Conservation (phyloP, 2,113 vertebrate genomes). For the Dissostichus mawsoni region DNA sequence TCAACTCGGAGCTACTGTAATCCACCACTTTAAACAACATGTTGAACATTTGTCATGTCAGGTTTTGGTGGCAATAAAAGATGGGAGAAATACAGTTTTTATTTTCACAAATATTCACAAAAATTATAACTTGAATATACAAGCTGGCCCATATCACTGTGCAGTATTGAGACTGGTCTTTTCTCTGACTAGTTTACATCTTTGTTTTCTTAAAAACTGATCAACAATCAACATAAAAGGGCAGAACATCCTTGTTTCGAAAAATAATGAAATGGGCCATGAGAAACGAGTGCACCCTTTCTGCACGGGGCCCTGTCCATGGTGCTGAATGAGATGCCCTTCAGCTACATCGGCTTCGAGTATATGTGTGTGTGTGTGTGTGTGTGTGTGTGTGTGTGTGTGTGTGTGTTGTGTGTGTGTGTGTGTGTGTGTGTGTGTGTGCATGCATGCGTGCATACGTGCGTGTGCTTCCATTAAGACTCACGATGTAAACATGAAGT, state of each 20-base stretch:
- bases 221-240: no score
- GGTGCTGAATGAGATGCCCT: conserved; percentile 59
- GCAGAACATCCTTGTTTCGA: no score
- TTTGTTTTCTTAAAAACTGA: not conserved
- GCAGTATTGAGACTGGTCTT: no score
- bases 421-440: not conserved
- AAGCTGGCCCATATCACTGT: not conserved
- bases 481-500: not conserved
- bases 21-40: no score
- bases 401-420: not conserved
- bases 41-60: no score
- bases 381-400: no score
- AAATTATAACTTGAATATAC: not conserved
- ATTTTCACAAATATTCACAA: not conserved
- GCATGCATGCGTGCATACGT: not conserved
- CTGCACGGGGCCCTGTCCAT: conserved; percentile 55
- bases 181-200: not conserved
- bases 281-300: not conserved
- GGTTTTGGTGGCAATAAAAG: not conserved
- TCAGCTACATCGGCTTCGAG: not conserved
- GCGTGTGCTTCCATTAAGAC: not conserved
- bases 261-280: not conserved
- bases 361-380: not conserved
- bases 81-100: not conserved
- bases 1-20: no score